Percentiles rank a stretch among this genome's conserved stretches.
Evolutionary conservation across 2,888 invertebrate species (phyloP).

Genomic region (Coelopa pilipes): DNA sequence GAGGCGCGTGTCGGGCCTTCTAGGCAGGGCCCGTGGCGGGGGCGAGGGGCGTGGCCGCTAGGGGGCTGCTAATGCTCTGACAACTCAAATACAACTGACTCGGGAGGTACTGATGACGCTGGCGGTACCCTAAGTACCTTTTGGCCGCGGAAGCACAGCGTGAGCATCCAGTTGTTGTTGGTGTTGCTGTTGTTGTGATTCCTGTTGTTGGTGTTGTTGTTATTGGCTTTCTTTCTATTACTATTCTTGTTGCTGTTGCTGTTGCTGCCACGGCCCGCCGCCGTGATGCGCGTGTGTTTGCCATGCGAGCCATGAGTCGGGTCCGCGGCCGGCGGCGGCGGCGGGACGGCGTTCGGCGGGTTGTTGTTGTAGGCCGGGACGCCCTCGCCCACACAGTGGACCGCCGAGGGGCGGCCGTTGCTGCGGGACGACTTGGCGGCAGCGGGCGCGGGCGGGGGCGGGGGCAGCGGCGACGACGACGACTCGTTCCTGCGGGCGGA

Average conservation of each 20-base stretch:
- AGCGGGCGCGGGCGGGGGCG: too few relatives aligned
- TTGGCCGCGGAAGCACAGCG: conserved; percentile 64
- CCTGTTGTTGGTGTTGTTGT: conserved; percentile 36
- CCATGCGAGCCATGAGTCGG: conserved; percentile 38
- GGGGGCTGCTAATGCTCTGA: conserved; percentile 64
- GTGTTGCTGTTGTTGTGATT: conserved; percentile 39
- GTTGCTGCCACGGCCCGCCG: conserved; percentile 41
- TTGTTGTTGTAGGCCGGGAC: conserved; percentile 36
- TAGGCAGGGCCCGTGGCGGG: too few relatives aligned
- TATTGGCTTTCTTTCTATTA: too few relatives aligned
- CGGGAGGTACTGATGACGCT: conserved; percentile 65
- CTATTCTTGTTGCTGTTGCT: conserved; percentile 38
- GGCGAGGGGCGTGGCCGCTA: background rate
- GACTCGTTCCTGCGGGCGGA: too few relatives aligned
- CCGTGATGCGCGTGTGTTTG: conserved; percentile 30
- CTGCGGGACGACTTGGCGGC: conserved; percentile 28
- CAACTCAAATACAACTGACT: conserved; percentile 68
- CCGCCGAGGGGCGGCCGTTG: conserved; percentile 45
- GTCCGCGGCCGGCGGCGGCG: conserved; percentile 37
- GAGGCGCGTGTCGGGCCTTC: too few relatives aligned
- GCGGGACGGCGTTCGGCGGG: conserved; percentile 38
- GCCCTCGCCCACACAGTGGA: conserved; percentile 30
- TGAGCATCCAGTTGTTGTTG: conserved; percentile 59
- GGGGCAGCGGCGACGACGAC: too few relatives aligned
- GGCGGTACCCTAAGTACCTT: conserved; percentile 66